Evolutionary conservation across 2,113 vertebrate genomes (phyloP).

Genomic region (Calonectris borealis): DNA sequence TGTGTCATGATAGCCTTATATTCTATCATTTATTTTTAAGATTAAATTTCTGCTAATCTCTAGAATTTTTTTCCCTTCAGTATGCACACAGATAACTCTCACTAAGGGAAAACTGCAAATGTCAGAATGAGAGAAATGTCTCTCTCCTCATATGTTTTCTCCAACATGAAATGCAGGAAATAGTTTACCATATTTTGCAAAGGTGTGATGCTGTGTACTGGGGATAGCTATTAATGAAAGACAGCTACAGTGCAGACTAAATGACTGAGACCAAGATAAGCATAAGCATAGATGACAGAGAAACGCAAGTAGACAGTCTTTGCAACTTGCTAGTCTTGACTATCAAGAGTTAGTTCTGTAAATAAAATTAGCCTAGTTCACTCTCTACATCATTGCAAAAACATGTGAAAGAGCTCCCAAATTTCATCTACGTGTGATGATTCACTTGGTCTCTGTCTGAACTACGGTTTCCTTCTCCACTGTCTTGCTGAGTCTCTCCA

Average conservation of each 20-base stretch:
- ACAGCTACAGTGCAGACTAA: background rate
- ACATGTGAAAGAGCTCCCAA: background rate
- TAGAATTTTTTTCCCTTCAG: background rate
- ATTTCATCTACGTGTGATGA: background rate
- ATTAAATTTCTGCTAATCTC: background rate
- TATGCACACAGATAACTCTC: background rate
- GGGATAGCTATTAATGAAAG: background rate
- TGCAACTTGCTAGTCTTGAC: background rate
- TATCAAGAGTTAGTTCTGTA: background rate
- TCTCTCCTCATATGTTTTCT: background rate
- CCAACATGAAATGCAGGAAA: background rate
- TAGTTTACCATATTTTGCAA: background rate
- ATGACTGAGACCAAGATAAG: background rate
- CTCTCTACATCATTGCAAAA: background rate
- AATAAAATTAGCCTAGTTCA: background rate
- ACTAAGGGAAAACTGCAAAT: background rate
- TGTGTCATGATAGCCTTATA: background rate
- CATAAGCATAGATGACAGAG: background rate
- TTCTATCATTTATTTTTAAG: background rate
- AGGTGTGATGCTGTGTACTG: fast-evolving
- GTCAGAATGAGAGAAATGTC: background rate
- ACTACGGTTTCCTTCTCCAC: background rate
- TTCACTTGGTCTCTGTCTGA: background rate
- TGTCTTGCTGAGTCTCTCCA: background rate
- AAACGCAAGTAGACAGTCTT: background rate